These are phyloP conservation scores for Pandemis corylana DNA, from an alignment of 2,888 invertebrate species.

Conservation along the genomic window DNA sequence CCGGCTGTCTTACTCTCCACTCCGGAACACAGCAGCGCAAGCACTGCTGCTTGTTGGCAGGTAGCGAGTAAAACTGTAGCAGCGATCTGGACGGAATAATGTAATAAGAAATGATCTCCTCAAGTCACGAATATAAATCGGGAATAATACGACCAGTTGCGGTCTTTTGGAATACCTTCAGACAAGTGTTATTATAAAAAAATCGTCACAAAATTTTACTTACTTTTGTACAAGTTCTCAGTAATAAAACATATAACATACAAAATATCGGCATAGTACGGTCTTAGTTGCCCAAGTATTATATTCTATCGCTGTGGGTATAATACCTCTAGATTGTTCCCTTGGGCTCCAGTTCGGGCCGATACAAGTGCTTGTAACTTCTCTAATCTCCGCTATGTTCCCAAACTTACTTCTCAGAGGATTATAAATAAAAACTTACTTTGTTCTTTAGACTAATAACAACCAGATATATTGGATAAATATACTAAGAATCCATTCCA, in stretches of 20 bases:
- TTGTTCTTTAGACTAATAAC: slow-evolving; percentile 17
- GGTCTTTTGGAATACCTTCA: too few species aligned
- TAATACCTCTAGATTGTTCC: slow-evolving; percentile 30
- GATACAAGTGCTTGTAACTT: slow-evolving; percentile 33
- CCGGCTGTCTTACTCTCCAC: too few species aligned
- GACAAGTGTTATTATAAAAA: too few species aligned
- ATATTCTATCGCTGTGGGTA: slow-evolving; percentile 10
- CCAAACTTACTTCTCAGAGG: slow-evolving; percentile 34
- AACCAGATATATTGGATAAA: not conserved
- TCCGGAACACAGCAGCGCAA: too few species aligned
- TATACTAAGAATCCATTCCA: not conserved
- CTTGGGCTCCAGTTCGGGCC: not conserved
- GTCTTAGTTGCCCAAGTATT: not conserved
- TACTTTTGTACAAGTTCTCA: too few species aligned
- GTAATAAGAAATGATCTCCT: too few species aligned
- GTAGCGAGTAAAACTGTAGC: too few species aligned
- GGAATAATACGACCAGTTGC: too few species aligned
- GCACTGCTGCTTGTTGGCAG: too few species aligned
- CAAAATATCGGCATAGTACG: not conserved
- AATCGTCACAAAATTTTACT: too few species aligned
- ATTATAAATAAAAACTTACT: slow-evolving; percentile 35
- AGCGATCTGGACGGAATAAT: too few species aligned
- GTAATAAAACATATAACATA: not conserved
- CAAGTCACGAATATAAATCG: too few species aligned
- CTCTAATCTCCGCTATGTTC: slow-evolving; percentile 37